Conservation (phyloP, 2,888 invertebrate genomes). For the Tenthredo livida region DNA sequence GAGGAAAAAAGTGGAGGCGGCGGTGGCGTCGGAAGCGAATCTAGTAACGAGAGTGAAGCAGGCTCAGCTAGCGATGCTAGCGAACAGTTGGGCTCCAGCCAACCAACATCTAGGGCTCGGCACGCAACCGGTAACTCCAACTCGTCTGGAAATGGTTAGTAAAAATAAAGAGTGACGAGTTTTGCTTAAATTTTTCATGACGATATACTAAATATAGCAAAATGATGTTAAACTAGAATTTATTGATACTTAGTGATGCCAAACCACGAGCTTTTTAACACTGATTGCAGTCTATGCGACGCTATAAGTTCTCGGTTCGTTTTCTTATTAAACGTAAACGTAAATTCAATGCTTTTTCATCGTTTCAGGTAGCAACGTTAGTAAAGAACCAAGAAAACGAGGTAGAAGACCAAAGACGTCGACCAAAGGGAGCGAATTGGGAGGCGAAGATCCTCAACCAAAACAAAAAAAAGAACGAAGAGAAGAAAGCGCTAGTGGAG, state of each 20-base stretch:
- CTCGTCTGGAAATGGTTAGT: slow-evolving; percentile 77
- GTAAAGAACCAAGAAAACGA: slow-evolving; percentile 82
- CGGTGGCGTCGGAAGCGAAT: slow-evolving; percentile 76
- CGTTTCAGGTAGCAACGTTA: slow-evolving; percentile 70
- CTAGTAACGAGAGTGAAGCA: slow-evolving; percentile 76
- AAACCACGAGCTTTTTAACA: slow-evolving; percentile 59
- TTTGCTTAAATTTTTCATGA: neutral
- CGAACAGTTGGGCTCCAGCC: slow-evolving; percentile 72
- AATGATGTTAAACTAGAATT: slow-evolving; percentile 57
- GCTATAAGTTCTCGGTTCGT: neutral
- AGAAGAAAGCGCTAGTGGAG: slow-evolving; percentile 73
- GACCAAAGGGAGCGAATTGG: slow-evolving; percentile 79
- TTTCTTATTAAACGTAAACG: neutral
- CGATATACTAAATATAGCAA: slow-evolving; percentile 49
- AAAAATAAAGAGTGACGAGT: slow-evolving; percentile 58
- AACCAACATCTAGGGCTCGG: slow-evolving; percentile 70
- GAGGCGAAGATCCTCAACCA: slow-evolving; percentile 75
- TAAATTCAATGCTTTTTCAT: neutral
- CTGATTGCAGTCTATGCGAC: slow-evolving; percentile 44
- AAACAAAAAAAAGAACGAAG: slow-evolving; percentile 76
- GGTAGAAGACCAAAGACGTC: slow-evolving; percentile 83
- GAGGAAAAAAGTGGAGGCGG: slow-evolving; percentile 74
- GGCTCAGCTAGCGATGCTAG: slow-evolving; percentile 76
- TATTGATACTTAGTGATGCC: slow-evolving; percentile 41
- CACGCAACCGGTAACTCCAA: slow-evolving; percentile 73